Evolutionary conservation across 2,113 vertebrate species (phyloP), one percentile per base, ranked within the genome.

Genomic region (Pachypanchax playfairii): DNA sequence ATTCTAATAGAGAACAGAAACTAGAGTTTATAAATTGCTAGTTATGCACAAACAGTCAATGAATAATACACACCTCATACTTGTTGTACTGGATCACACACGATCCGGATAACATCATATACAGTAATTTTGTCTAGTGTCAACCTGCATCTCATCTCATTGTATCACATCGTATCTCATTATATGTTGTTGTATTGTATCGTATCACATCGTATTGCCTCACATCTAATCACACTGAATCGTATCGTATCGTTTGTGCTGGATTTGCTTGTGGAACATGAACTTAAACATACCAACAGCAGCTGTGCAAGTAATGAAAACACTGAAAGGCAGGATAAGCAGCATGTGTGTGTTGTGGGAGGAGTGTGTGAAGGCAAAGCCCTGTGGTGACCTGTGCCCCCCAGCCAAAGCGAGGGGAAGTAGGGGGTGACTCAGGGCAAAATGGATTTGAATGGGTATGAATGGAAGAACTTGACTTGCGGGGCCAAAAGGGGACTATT

Each of bases 391-490:
- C 91, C 85, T 85, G 65, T 92, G 91, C 73, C 90, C 90, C 86
- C 74, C 25, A 57, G 75, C 88, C 69, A 87, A 86, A 87, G 81
- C 41, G 31, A 91, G 80, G 88, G 91, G 91, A 92, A 92, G 87
- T 90, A 66, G 83, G 77, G 76, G 84, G 77, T 73, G 76, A 79
- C 73, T 24, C 28, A 68, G 60, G 62, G 70, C 66, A 70, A 70
- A 84, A 78, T 80, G 70, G 57, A 70, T 66, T 74, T 87, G 84
- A 87, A 87, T 84, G 56, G 65, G 42, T 43, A 54, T 80, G 85
- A 92, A 91, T 89, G 83, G 84, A 78, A 85, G 87, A 92, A 91
- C 91, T 91, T 92, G 90, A 92, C 89, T 91, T 82, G 85, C 80
- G 90, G 85, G 85, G 87, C 88, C 73, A 84, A 87, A 86, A 85